Base-by-base conservation (phyloP, 2,888 invertebrate genomes). In the Punctoribates punctum region DNA sequence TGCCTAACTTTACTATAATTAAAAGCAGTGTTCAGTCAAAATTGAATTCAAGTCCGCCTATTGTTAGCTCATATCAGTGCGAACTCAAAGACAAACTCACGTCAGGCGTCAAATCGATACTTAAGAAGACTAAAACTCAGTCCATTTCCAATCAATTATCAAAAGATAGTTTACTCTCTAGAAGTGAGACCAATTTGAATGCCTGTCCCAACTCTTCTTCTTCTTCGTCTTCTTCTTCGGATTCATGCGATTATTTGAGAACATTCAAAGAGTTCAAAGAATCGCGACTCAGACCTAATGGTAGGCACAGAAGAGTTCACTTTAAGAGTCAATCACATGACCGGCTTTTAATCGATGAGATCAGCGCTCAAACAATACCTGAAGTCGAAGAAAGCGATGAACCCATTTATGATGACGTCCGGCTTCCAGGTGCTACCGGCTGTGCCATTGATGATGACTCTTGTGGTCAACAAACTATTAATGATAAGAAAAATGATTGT, bases 21-120 rank as follows among this genome's bases (percentile, higher is more conserved):
- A 34, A 34, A 34, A 34, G 34, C 8, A 8, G 5, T 4, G 34
- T 34, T 34, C 34, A 42, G 42, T 38, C 29, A 25, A 67, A 34
- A 38, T 4, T 9, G 2, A 65, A 25, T 65, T 29, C 17, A 17
- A 15, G 13, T 29, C 13, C 70, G 20, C 25, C 75, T 15, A 27
- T 73, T 57, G 23, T 29, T 1, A 46, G 11, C 20, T 11, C 73
- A 17, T 73, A n/a, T 23, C 57, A 73, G 34, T 51, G 54, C 29
- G 76, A 76, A 25, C 54, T 76, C 0, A 76, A 76, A 73, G 76
- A 73, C 38, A 73, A 54, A 60, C 73, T 76, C 13, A 73, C 73
- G 8, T 60, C 34, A 8, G 76, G 76, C 25, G 74, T 79, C n/a
- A 79, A 79, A 75, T 79, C 79, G 0, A 79, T 79, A 48, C 54